Base-by-base conservation (phyloP, 2,797 vertebrate species). In the Myotis myotis region DNA sequence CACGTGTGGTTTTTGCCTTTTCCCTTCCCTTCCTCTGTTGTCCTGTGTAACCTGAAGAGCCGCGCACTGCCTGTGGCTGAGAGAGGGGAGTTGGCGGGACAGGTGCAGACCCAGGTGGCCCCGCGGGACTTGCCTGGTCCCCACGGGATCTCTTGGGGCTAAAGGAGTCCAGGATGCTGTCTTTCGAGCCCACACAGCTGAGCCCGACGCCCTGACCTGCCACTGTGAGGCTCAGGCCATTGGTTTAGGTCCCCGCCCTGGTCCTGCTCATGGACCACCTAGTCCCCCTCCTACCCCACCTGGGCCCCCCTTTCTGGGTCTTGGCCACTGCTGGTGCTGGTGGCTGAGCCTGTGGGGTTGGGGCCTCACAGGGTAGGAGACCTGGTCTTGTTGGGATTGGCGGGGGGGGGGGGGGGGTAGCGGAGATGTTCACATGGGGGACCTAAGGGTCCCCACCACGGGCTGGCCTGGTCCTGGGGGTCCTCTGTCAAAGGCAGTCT, bases 1-100 rank as follows among this genome's bases (percentile, higher is more conserved):
- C 85, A n/a, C 93, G 62, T 96, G 89, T 87, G 89, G 74, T 87
- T 95, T 96, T 64, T 82, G 38, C 41, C 89, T 47, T 76, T 20
- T 44, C 2, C 44, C 20, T 92, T 76, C 57, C 66, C 28, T 51
- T 87, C 36, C 28, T 55, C 47, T 66, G 87, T 74, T 33, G 57
- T 95, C 93, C 89, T 78, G 36, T 84, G 66, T 71, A 91, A 94
- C 88, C 96, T 30, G 64, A 95, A 91, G 80, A 96, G 55, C 51
- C n/a, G 19, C 38, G 6, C 44, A 41, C 78, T 89, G 87, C 75
- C 96, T 88, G 72, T 72, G 78, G 75, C 94, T n/a, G 28, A 72
- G 49, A n/a, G 49, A 16, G 19, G 9, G 36, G 28, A 15, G 44
- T 25, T 66, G 66, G 19, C 7, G 16, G 9, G 49, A 10, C 38